A percentile compares a stretch with the other conserved stretches of the same genome.
These are phyloP conservation scores for Sarcophaga variegata DNA, from an alignment of 2,888 invertebrate species.

Conservation along the genomic window DNA sequence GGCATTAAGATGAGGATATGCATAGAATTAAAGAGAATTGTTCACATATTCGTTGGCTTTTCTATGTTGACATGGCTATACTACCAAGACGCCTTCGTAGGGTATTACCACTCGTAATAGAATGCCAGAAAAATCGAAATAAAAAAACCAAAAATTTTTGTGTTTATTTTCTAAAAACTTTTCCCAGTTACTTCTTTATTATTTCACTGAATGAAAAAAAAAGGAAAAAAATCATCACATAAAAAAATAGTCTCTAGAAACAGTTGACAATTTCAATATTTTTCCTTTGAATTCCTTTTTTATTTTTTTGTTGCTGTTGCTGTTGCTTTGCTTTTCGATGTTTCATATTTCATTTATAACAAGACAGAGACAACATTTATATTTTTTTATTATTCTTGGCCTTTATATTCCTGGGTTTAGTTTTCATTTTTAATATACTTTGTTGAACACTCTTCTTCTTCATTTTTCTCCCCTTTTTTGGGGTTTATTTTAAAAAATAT, in stretches of 20 bases:
- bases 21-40: too few species aligned
- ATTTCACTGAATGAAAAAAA: neutral
- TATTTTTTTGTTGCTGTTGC: neutral
- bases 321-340: neutral
- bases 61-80: too few species aligned
- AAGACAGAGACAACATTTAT: conserved; percentile 48
- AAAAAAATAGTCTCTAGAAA: conserved; percentile 24
- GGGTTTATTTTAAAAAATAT: conserved; percentile 17
- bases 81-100: too few species aligned
- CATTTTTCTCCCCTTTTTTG: neutral
- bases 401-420: conserved; percentile 24
- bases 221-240: neutral
- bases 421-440: conserved; percentile 50
- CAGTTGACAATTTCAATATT: conserved; percentile 56
- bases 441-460: neutral
- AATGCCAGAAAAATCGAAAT: conserved; percentile 35
- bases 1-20: too few species aligned
- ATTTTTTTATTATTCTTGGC: neutral
- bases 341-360: conserved; percentile 8
- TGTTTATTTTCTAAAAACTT: conserved; percentile 54
- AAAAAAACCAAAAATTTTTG: conserved; percentile 47
- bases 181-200: conserved; percentile 14
- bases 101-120: neutral
- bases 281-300: neutral
- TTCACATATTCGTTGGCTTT: too few species aligned